Evolutionary conservation across 2,113 vertebrate species (phyloP), one percentile per base, ranked within the genome.

Genomic region (Ranitomeya imitator): DNA sequence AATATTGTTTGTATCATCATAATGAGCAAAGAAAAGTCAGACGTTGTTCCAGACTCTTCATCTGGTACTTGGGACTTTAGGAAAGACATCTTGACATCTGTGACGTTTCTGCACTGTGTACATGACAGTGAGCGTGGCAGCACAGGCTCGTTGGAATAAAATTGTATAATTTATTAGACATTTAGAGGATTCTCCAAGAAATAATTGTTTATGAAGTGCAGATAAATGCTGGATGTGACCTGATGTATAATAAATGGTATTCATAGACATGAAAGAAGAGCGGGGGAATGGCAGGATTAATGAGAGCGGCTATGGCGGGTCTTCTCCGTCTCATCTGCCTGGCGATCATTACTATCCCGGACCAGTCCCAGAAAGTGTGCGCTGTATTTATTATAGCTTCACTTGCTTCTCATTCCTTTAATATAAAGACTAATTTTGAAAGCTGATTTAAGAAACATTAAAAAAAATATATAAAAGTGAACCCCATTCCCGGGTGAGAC

Each of bases 301-400:
- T 81, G 79, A 60, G 11, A 26, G 69, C 16, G 21, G 23, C 26
- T 21, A 37, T 11, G 21, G 54, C 57, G 85, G 55, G 79, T 71
- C 21, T 15, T 55, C 15, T 83, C 37, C 69, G 15, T 65, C 91
- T 93, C 92, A 92, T 65, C 89, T 88, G 90, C 90, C 89, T 91
- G 88, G 74, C 52, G 88, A 91, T 91, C 91, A 92, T 92, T 91
- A 90, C 86, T 54, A 88, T 90, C 88, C 83, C 60, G 87, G 90
- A 85, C 85, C 79, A 61, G 87, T 90, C 92, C 88, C 86, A 79
- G 31, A 74, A 88, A 83, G 82, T 91, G 89, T 88, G 87, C 81
- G 73, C 90, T 86, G 90, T 90, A 84, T 86, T 90, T 91, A 90
- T 90, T 91, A 90, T 16, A 92, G 86, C 90, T 90, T 90, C 87